Evolutionary conservation across 92 coral and sea anemone species (phyloP), one percentile per base, ranked within the genome.

Genomic region (Epizoanthus rinbou): DNA sequence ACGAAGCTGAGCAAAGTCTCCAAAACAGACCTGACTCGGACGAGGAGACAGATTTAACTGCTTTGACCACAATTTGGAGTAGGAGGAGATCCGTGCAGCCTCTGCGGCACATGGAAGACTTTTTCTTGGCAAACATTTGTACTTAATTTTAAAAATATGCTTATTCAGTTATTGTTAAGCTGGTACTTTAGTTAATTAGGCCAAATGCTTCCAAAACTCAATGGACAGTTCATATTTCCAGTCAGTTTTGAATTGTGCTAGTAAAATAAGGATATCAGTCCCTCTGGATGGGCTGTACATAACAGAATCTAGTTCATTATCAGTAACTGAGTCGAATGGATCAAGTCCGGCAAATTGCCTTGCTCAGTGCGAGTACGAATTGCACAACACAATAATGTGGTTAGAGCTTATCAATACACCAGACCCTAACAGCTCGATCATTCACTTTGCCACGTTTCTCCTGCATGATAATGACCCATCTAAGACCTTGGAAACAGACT

Each of bases 21-120:
- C 16, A 50, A 50, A 50, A 50, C 15, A 9, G 15, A 2, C 54
- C 43, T 28, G 70, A 65, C 43, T 65, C 70, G 70, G 45, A 28
- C 8, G 70, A 28, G 43, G 70, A 65, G 70, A 65, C 70, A 4
- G 47, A 57, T n/a, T 6, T 64, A 2, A 13, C 84, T 15, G 84
- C 22, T 7, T 39, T 68, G 25, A 69, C 85, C 13, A 69, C 76
- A 50, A 69, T 81, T 81, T 81, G 85, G 78, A 81, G 86, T 41
- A 83, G 86, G 28, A 82, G 86, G 58, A 82, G 80, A 83, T 57
- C 80, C 18, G 60, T 83, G 72, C 63, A 50, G 59, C 73, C 80
- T 21, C 80, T 70, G 52, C 43, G 63, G 80, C 85, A n/a, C 76
- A 81, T 81, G 85, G 85, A 67, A 31, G 76, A 81, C 43, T 68